A percentile compares a stretch with the other conserved stretches of the same genome.
These are phyloP conservation scores for Phyllostomus discolor DNA, from an alignment of 2,113 vertebrate species.

Conservation along the genomic window DNA sequence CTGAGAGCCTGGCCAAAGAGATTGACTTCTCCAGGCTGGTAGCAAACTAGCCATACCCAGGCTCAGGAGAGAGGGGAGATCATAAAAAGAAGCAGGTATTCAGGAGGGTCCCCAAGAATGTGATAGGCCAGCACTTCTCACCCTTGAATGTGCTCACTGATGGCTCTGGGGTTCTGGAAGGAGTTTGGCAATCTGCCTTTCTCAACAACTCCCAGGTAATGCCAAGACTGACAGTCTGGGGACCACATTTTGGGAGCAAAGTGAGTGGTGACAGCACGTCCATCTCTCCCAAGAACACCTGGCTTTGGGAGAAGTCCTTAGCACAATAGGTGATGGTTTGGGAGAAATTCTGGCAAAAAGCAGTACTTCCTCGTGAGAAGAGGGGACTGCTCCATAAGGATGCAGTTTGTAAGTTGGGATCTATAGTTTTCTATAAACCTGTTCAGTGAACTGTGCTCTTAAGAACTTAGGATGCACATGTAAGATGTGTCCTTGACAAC, in stretches of 20 bases:
- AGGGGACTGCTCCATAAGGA: not conserved
- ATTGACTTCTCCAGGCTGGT: not conserved
- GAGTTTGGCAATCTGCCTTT: not conserved
- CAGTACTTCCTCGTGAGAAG: not conserved
- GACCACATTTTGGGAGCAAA: not conserved
- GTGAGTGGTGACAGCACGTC: not conserved
- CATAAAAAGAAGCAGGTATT: not conserved
- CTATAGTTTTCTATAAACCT: not conserved
- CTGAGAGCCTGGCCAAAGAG: not conserved
- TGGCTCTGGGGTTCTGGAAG: not conserved
- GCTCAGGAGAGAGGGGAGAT: not conserved
- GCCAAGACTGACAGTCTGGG: not conserved
- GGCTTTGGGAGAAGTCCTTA: not conserved
- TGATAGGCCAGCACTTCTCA: not conserved
- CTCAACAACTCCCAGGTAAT: not conserved
- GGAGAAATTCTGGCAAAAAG: not conserved
- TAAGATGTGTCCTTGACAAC: not conserved
- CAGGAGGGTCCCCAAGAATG: not conserved
- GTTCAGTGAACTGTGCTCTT: not conserved
- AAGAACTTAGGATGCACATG: fast-evolving
- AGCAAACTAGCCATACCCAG: not conserved
- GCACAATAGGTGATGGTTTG: not conserved
- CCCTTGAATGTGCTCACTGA: too few species aligned
- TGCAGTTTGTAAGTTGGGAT: not conserved
- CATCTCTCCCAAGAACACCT: not conserved